phyloP scores from a whole-genome alignment of 1,140 invertebrate genomes.

The Kradibia gibbosae region DNA sequence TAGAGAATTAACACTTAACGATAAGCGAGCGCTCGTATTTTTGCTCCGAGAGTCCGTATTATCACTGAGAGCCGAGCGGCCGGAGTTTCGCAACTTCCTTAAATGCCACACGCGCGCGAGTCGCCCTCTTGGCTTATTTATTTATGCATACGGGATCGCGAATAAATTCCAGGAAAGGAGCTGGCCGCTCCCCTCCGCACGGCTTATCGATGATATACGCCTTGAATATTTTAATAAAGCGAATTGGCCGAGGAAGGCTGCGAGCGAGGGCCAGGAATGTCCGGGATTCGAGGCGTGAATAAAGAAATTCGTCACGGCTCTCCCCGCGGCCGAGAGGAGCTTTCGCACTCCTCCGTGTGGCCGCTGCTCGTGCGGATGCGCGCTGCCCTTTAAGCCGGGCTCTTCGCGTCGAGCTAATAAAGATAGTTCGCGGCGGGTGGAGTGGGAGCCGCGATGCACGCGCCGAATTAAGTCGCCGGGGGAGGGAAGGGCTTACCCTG shows the following conservation, averaged over 20 bases:
- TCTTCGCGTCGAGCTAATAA: constrained; percentile 12
- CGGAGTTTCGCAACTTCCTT: not conserved
- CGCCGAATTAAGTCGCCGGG: constrained; percentile 40
- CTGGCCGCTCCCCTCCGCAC: not conserved
- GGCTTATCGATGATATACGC: constrained; percentile 39
- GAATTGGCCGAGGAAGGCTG: constrained; percentile 5
- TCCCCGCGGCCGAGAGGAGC: constrained; percentile 12
- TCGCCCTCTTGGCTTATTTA: constrained; percentile 19
- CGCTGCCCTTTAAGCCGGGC: too few species aligned
- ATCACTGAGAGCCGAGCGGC: not conserved
- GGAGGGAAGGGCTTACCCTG: not conserved
- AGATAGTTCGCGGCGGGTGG: constrained; percentile 19
- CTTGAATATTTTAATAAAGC: constrained; percentile 41
- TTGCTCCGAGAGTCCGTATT: constrained; percentile 16
- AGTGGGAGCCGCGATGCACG: not conserved
- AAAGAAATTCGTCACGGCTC: constrained; percentile 54
- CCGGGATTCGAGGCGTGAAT: constrained; percentile 42
- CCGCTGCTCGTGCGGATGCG: not conserved
- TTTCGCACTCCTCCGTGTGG: not conserved
- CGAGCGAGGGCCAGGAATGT: constrained; percentile 1
- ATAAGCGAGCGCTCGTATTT: constrained; percentile 31
- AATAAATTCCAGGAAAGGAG: constrained; percentile 26
- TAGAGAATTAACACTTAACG: constrained; percentile 34
- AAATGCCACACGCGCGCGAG: constrained; percentile 28
- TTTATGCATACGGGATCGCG: constrained; percentile 18